Base-by-base conservation (phyloP, 2,888 invertebrate species). In the Altica lythri region DNA sequence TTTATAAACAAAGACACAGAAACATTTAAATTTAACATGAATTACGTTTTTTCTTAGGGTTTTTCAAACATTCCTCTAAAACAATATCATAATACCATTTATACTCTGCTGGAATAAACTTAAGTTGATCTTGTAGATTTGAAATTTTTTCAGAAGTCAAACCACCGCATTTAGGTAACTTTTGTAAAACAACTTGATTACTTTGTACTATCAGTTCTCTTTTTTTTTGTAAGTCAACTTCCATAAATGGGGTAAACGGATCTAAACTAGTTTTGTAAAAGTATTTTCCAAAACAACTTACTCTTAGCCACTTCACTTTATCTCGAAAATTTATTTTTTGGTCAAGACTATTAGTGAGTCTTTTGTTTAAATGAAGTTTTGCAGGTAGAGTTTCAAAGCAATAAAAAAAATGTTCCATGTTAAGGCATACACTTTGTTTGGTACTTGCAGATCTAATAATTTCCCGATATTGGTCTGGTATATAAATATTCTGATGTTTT, bases 401-500 rank as follows among this genome's bases (percentile, higher is more conserved):
- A 46, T 22, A 46, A 34, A 46, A 45, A 19, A 35, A 35, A 35
- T 22, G 2, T 27, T 27, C 2, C 9, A 27, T 27, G 30, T 29
- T 46, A 4, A 34, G 4, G 18, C 22, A 34, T 2, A 14, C 9
- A 44, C 43, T 25, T 1, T 67, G 61, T 30, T 59, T 64, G 44
- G 48, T 62, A 35, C 58, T 51, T 9, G 62, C 55, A 35, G 34
- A 57, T 13, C 18, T 38, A 19, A n/a, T n/a, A n/a, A n/a, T n/a
- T n/a, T 63, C 58, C 44, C 64, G 47, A 55, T 71, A 70, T 55
- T 66, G 57, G 22, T 67, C 68, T 51, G 69, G 63, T 12, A 57
- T 61, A 70, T 67, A 22, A 70, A 68, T 25, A 62, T 46, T 37
- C 69, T 68, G 62, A 71, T 70, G 63, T 72, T 67, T 53, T 68